A percentile compares a stretch with the other conserved stretches of the same genome.
These are phyloP conservation scores for Dexiosoma caninum DNA, from an alignment of 2,888 invertebrate genomes.

Conservation along the genomic window DNA sequence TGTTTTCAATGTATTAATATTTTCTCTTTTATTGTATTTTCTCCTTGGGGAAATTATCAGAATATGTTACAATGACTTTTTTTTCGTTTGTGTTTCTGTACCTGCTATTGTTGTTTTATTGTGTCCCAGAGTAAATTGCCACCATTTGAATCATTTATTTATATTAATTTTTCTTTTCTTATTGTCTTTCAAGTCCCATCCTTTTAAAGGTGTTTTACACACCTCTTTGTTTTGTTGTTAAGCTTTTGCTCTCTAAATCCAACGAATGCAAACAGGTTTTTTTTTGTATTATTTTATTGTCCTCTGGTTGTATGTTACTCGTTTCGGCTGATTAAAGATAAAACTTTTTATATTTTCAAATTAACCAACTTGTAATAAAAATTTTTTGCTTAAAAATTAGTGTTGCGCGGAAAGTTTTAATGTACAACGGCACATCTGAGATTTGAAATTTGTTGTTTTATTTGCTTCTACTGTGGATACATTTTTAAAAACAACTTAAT, in stretches of 20 bases:
- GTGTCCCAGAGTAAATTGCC: constrained; percentile 45
- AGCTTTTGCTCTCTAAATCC: constrained; percentile 13
- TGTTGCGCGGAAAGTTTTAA: too few relatives aligned
- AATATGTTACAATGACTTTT: constrained; percentile 38
- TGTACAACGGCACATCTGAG: too few relatives aligned
- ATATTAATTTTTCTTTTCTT: constrained; percentile 25
- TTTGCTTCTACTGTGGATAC: too few relatives aligned
- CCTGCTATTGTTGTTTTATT: constrained; percentile 10
- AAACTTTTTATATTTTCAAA: constrained; percentile 40
- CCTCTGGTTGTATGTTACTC: neutral
- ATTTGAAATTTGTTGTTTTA: too few relatives aligned
- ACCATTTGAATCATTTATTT: constrained; percentile 28
- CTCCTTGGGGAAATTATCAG: constrained; percentile 57
- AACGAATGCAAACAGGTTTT: constrained; percentile 24
- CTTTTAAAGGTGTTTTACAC: constrained; percentile 11
- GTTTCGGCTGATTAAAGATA: constrained; percentile 23
- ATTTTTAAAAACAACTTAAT: too few relatives aligned
- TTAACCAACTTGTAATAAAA: constrained; percentile 1
- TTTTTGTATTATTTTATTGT: constrained; percentile 12
- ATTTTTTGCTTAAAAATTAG: neutral
- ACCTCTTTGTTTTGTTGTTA: neutral
- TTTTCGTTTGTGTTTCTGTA: too few relatives aligned
- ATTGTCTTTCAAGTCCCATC: neutral
- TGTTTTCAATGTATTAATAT: constrained; percentile 12
- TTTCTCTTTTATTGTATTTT: constrained; percentile 30